A percentile compares a stretch with the other conserved stretches of the same genome.
Conservation (phyloP, 2,888 invertebrate species). For the Limnephilus lunatus region DNA sequence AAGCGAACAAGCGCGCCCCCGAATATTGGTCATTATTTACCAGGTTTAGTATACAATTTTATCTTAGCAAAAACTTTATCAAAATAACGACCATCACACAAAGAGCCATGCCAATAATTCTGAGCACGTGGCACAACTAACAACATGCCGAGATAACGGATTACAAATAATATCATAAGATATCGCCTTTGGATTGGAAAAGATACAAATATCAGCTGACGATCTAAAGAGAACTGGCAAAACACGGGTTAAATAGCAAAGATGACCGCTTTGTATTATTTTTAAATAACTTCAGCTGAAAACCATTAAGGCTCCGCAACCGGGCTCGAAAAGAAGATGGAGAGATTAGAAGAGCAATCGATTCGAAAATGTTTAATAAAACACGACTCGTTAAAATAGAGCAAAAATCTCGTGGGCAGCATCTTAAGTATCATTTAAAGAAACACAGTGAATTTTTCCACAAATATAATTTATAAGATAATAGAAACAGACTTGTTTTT, state of each 20-base stretch:
- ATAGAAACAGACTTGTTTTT: no score
- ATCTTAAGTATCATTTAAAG: no score
- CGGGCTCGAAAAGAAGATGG: no score
- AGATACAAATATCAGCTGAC: not conserved
- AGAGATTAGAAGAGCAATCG: no score
- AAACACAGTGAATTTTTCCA: no score
- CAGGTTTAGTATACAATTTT: not conserved
- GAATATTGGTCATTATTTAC: not conserved
- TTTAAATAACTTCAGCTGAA: no score
- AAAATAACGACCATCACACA: not conserved
- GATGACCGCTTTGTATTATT: no score
- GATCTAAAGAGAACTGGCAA: not conserved
- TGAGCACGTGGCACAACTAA: not conserved
- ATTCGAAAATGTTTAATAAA: no score
- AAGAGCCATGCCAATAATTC: not conserved
- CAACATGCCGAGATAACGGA: not conserved
- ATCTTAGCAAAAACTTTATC: not conserved
- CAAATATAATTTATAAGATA: no score
- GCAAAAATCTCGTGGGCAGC: no score
- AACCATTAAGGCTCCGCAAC: no score
- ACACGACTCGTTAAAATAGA: no score
- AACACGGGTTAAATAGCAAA: not conserved
- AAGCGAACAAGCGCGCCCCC: not conserved
- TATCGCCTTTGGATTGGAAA: not conserved
- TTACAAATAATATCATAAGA: not conserved